Evolutionary conservation across 2,113 vertebrate species (phyloP).

Genomic region (Andinoacara biseriatus): DNA sequence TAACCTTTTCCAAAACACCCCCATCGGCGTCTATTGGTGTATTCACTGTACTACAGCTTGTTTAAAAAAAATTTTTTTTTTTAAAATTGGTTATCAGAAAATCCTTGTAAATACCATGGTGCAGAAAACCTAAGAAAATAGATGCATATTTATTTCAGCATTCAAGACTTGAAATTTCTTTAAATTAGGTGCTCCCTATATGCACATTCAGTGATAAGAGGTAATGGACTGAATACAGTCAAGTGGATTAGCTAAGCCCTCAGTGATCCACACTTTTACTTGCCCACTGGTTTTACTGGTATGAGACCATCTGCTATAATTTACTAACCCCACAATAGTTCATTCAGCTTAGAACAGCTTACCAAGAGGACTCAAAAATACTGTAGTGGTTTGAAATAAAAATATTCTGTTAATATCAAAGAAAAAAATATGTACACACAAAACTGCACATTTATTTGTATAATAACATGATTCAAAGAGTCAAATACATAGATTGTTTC

Average conservation of each 20-base stretch:
- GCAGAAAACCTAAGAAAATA: neutral
- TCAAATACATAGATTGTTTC: neutral
- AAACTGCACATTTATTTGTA: slow-evolving; percentile 19
- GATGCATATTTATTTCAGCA: neutral
- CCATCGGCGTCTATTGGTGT: neutral
- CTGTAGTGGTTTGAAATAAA: neutral
- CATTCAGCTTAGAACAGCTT: too few species aligned
- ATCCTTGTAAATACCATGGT: too few species aligned
- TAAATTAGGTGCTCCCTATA: neutral
- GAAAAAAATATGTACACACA: neutral
- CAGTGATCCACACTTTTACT: neutral
- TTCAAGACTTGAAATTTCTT: neutral
- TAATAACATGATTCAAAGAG: slow-evolving; percentile 26
- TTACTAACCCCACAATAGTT: neutral
- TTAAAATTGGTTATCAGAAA: too few species aligned
- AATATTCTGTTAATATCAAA: neutral
- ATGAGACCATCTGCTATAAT: neutral
- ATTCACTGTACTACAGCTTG: neutral
- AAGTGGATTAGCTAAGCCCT: neutral
- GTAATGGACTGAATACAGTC: neutral
- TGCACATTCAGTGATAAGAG: neutral
- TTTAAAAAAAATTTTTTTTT: too few species aligned
- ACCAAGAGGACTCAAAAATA: neutral
- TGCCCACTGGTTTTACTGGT: neutral
- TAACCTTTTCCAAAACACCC: neutral